Conservation (phyloP, 2,888 invertebrate species). For the Falcaria lacertinaria region DNA sequence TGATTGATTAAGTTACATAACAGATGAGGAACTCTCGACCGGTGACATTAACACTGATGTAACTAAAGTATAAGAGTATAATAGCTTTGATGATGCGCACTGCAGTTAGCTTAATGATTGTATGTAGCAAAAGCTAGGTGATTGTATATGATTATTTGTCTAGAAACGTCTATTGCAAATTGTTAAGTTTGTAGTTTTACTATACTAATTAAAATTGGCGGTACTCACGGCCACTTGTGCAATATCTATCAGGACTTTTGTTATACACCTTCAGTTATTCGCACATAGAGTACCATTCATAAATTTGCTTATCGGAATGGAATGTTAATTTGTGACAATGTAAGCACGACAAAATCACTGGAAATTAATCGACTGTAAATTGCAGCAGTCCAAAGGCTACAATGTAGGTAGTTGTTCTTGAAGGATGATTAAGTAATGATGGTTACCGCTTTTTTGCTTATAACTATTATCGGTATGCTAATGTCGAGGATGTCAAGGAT, state of each 20-base stretch:
- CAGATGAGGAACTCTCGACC: slow-evolving; percentile 21
- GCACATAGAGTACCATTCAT: too few species aligned
- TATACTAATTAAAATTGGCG: too few species aligned
- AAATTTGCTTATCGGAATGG: too few species aligned
- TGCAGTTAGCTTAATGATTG: not conserved
- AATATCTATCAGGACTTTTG: too few species aligned
- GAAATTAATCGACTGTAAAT: slow-evolving; percentile 8
- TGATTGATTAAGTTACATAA: slow-evolving; percentile 22
- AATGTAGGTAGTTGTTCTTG: slow-evolving; percentile 3
- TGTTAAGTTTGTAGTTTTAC: too few species aligned
- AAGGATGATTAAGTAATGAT: slow-evolving; percentile 10
- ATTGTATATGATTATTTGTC: not conserved
- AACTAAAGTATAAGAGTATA: slow-evolving; percentile 2
- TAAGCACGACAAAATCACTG: slow-evolving; percentile 5
- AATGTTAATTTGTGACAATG: not conserved
- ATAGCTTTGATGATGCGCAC: not conserved
- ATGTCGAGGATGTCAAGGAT: slow-evolving; percentile 36
- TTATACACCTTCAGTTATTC: too few species aligned
- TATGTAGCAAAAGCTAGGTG: not conserved
- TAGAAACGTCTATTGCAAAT: not conserved
- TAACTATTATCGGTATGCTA: slow-evolving; percentile 31
- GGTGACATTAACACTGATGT: slow-evolving; percentile 20
- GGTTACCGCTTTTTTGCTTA: slow-evolving; percentile 25
- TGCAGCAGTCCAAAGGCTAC: slow-evolving; percentile 2
- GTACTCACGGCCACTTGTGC: too few species aligned